phyloP scores from a whole-genome alignment of 2,113 vertebrate genomes.

The Hippocampus abdominalis region DNA sequence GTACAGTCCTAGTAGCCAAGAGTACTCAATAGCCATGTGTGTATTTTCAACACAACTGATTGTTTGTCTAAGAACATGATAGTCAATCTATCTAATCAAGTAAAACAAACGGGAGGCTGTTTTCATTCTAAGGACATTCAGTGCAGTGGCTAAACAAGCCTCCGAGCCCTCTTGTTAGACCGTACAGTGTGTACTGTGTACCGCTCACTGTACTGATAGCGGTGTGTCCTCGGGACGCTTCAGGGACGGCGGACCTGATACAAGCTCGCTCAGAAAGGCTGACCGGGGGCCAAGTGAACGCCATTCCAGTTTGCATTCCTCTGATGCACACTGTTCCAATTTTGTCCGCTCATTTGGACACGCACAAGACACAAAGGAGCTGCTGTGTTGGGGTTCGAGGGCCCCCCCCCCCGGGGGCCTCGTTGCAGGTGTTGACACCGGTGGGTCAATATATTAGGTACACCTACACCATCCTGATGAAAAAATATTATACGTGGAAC shows the following conservation, averaged over 20 bases:
- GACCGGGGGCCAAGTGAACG: conserved; percentile 34
- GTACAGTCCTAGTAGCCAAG: not conserved
- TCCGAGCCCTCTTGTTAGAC: not conserved
- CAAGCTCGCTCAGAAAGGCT: conserved; percentile 42
- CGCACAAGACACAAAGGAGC: conserved; percentile 60
- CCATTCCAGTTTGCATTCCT: conserved; percentile 62
- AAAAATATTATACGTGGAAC: not conserved
- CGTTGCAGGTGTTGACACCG: conserved; percentile 15
- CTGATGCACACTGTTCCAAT: conserved; percentile 57
- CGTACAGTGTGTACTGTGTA: not conserved
- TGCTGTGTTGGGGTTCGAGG: conserved; percentile 49
- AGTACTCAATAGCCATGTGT: not conserved
- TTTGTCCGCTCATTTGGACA: conserved; percentile 54
- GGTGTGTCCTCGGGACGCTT: not conserved
- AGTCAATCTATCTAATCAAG: not conserved
- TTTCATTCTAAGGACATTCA: not conserved
- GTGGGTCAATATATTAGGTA: conserved; percentile 31
- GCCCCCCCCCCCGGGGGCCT: conserved; percentile 20
- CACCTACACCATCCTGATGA: conserved; percentile 42
- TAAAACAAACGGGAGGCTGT: not conserved
- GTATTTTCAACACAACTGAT: not conserved
- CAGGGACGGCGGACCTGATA: conserved; percentile 7
- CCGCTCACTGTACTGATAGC: not conserved
- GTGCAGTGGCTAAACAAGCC: not conserved
- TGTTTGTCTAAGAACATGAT: not conserved